A percentile compares a stretch with the other conserved stretches of the same genome.
phyloP scores from a whole-genome alignment of 2,113 vertebrate species.

The Ivindomyrus marchei region DNA sequence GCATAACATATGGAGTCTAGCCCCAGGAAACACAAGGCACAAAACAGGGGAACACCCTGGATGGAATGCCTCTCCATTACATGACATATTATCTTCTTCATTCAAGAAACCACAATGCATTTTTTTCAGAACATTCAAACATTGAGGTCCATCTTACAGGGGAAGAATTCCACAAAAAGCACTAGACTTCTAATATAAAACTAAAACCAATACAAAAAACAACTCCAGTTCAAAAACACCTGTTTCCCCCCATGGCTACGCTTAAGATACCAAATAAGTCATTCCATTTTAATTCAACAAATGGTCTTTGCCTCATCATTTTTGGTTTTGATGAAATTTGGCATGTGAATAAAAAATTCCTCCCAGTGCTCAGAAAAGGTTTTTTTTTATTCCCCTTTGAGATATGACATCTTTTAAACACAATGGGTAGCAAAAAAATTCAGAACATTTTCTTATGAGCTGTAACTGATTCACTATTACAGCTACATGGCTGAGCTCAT shows the following conservation, averaged over 20 bases:
- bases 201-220: not conserved
- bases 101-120: not conserved
- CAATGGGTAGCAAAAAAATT: not conserved
- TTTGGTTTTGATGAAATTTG: not conserved
- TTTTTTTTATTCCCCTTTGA: not conserved
- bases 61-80: not conserved
- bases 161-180: not conserved
- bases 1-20: not conserved
- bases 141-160: not conserved
- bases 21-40: not conserved
- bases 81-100: not conserved
- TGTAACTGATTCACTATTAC: not conserved
- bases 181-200: not conserved
- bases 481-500: not conserved
- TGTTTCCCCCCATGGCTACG: not conserved
- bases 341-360: not conserved
- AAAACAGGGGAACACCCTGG: not conserved
- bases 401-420: not conserved
- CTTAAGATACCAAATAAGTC: not conserved
- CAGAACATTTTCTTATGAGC: not conserved
- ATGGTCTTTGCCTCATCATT: not conserved
- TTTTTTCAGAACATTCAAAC: not conserved
- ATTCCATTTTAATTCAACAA: not conserved
- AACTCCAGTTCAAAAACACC: not conserved
- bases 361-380: not conserved